phyloP scores from a whole-genome alignment of 2,888 invertebrate species.

The Drosophila tanythrix region DNA sequence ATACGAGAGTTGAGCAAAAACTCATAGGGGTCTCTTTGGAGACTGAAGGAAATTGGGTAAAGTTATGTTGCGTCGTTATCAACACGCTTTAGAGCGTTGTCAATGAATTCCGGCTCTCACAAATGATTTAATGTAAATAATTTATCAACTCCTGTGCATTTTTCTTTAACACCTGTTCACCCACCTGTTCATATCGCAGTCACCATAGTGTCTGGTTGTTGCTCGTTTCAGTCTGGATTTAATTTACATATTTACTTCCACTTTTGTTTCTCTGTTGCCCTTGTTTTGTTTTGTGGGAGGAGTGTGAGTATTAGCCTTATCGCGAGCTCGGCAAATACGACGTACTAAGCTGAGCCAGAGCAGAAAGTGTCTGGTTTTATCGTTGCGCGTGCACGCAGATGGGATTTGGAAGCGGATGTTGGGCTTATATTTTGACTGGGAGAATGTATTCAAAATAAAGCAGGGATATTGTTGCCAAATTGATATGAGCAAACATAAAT shows the following conservation, averaged over 20 bases:
- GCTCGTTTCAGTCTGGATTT: constrained; percentile 56
- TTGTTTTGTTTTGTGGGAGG: constrained; percentile 4
- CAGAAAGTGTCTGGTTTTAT: constrained; percentile 41
- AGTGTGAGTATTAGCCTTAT: constrained; percentile 37
- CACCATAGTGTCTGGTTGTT: constrained; percentile 24
- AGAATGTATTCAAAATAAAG: constrained; percentile 48
- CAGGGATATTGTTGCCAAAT: constrained; percentile 39
- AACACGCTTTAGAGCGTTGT: constrained; percentile 14
- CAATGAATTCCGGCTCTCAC: constrained; percentile 10
- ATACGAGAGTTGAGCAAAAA: constrained; percentile 5
- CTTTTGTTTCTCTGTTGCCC: constrained; percentile 14
- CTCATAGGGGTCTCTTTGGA: background rate
- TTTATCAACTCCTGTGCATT: constrained; percentile 58
- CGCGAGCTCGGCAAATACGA: constrained; percentile 36
- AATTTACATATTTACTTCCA: constrained; percentile 72
- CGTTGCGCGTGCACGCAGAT: constrained; percentile 18
- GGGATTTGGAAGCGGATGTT: background rate
- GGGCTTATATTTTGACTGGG: constrained; percentile 16
- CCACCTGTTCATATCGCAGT: constrained; percentile 47
- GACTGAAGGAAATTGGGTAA: constrained; percentile 8
- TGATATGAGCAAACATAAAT: constrained; percentile 41
- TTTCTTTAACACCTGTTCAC: constrained; percentile 21
- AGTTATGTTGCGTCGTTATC: constrained; percentile 45
- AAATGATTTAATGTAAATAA: constrained; percentile 66
- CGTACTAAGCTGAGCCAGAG: constrained; percentile 55